Conservation (phyloP, 2,797 vertebrate genomes). For the Anas acuta region DNA sequence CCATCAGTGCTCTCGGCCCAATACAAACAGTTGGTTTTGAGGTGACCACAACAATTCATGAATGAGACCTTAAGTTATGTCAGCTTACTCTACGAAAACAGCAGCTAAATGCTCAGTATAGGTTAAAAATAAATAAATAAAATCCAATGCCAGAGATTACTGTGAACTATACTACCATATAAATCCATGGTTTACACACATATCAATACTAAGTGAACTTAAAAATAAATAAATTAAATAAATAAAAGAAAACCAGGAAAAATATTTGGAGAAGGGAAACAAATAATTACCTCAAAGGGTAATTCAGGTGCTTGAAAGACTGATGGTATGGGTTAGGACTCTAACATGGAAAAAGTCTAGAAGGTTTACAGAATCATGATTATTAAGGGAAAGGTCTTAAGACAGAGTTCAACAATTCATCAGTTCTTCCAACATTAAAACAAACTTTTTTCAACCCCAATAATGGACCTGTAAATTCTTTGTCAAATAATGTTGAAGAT, state of each 20-base stretch:
- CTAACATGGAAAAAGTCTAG: neutral
- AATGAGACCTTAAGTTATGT: neutral
- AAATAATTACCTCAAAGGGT: neutral
- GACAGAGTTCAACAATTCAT: accelerated
- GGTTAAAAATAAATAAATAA: neutral
- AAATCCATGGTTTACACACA: neutral
- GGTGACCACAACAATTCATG: accelerated
- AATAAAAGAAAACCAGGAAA: neutral
- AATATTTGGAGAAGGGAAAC: neutral
- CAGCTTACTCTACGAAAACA: neutral
- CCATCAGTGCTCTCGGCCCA: neutral
- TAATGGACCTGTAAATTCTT: neutral
- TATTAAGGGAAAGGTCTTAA: neutral
- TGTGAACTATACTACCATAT: neutral
- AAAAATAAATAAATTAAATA: neutral
- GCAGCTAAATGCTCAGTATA: too few species aligned
- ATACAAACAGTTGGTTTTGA: accelerated
- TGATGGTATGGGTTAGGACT: neutral
- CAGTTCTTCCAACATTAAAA: neutral
- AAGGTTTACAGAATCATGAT: neutral
- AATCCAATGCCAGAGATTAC: neutral
- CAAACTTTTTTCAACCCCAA: neutral
- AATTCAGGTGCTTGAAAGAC: neutral
- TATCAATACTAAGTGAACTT: neutral
- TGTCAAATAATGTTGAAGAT: neutral